These are phyloP conservation scores for Thunnus thynnus DNA, from an alignment of 2,113 vertebrate species.

Conservation along the genomic window DNA sequence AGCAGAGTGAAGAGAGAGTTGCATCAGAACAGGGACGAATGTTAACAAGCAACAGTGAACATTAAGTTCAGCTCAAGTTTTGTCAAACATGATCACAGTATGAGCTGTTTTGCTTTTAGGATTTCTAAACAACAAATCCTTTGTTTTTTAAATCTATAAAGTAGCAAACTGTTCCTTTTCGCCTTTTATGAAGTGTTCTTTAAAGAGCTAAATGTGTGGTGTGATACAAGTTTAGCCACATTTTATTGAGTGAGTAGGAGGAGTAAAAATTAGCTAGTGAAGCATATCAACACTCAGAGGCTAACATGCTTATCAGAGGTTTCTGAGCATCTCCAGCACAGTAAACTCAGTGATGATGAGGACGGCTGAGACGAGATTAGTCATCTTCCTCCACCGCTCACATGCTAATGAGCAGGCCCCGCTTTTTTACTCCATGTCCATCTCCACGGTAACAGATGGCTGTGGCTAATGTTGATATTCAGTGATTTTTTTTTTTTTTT, in stretches of 20 bases:
- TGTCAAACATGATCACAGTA: slow-evolving; percentile 6
- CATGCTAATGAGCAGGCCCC: slow-evolving; percentile 9
- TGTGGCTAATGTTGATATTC: slow-evolving; percentile 50
- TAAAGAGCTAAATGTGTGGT: neutral
- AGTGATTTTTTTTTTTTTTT: neutral
- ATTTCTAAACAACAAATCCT: neutral
- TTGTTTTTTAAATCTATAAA: neutral
- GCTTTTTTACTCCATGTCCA: slow-evolving; percentile 17
- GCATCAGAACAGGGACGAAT: no score
- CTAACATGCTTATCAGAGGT: slow-evolving; percentile 14
- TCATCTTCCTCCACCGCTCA: slow-evolving; percentile 36
- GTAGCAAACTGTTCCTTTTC: neutral
- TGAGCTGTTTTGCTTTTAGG: slow-evolving; percentile 10
- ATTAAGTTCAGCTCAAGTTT: neutral
- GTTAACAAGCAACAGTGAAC: slow-evolving; percentile 6
- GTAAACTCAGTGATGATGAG: neutral
- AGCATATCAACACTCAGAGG: neutral
- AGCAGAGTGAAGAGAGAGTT: no score
- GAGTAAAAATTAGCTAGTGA: neutral
- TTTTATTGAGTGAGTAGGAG: slow-evolving; percentile 10
- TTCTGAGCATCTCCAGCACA: slow-evolving; percentile 4
- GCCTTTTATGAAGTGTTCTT: neutral
- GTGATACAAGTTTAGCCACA: neutral
- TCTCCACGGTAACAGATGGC: slow-evolving; percentile 65
- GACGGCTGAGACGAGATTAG: neutral